Base-by-base conservation (phyloP, 2,888 invertebrate species). In the Eucriotettix oculatus region DNA sequence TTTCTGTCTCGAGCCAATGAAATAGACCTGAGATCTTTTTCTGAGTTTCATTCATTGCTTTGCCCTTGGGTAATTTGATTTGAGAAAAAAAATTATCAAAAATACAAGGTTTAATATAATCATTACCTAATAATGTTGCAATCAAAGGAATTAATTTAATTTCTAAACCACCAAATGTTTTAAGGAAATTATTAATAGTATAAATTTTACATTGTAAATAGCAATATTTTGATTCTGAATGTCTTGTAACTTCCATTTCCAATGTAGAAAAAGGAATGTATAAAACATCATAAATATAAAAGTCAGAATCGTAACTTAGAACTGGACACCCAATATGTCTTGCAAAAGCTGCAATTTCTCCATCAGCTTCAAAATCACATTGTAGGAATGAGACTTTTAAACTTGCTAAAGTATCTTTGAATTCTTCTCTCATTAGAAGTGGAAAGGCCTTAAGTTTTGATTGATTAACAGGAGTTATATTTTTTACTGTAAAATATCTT, bases 251-350 rank as follows among this genome's bases (percentile, higher is more conserved):
- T 16, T 60, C 52, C 42, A 64, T 54, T 29, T 77, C 71, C 9
- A 90, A 69, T 40, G 83, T 84, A 42, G 81, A 77, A 65, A 90
- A 82, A 0, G 91, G 90, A 65, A 97, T 86, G 66, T 91, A 93
- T 1, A 79, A 73, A 0, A 90, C 83, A 73, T 90, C 87, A 72
- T 87, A 91, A 64, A 97, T 85, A 69, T 85, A 94, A 74, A 94
- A 97, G 74, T 97, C 97, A 0, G 95, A 95, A 73, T 97, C 97
- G 66, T 87, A 89, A 68, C 93, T 94, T 7, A 97, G 71, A 2
- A 97, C 86, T 0, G 95, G 94, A 67, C 92, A 94, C 52, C 85
- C 76, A 2, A 92, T 75, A 60, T 82, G 77, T 64, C 84, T 81
- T 0, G 93, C 90, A 66, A 95, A 72, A 0, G 85, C 83, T 0